A percentile compares a stretch with the other conserved stretches of the same genome.
These are phyloP conservation scores for Piaya cayana DNA, from an alignment of 2,113 vertebrate species.

Conservation along the genomic window DNA sequence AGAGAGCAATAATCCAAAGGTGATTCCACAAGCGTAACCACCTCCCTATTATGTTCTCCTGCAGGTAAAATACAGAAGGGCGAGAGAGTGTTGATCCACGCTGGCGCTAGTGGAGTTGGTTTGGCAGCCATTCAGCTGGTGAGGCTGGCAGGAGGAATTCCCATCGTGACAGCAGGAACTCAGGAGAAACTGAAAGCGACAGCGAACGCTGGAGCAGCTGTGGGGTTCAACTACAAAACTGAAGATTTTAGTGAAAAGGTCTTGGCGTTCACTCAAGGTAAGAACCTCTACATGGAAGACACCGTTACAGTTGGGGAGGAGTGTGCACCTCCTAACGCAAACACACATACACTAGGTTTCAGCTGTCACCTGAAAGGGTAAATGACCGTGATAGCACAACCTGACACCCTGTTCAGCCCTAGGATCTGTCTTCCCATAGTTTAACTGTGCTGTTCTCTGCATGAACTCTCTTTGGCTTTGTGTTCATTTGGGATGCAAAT, in stretches of 20 bases:
- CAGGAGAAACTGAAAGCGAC: slow-evolving; percentile 78
- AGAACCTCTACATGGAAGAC: background rate
- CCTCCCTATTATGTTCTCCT: background rate
- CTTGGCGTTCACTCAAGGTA: slow-evolving; percentile 81
- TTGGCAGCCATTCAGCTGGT: slow-evolving; percentile 84
- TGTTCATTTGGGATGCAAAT: background rate
- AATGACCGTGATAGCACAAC: background rate
- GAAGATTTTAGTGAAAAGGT: slow-evolving; percentile 80
- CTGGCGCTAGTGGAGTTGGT: slow-evolving; percentile 84
- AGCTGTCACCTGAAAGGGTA: background rate
- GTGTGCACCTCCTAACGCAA: fast-evolving
- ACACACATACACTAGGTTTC: background rate
- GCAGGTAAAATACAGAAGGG: slow-evolving; percentile 81
- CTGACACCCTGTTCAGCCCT: background rate
- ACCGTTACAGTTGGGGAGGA: background rate
- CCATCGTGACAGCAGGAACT: slow-evolving; percentile 83
- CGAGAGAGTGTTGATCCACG: slow-evolving; percentile 81
- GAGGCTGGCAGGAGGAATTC: slow-evolving; percentile 78
- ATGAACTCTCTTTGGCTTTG: background rate
- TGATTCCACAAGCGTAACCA: background rate
- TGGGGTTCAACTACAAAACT: slow-evolving; percentile 84
- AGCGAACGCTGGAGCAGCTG: slow-evolving; percentile 75
- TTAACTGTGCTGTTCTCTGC: background rate
- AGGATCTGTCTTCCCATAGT: background rate
- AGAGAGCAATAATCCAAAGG: background rate